Percentiles rank a stretch among this genome's conserved stretches.
These are phyloP conservation scores for Petrolisthes cinctipes DNA, from an alignment of 2,888 invertebrate genomes.

Conservation along the genomic window DNA sequence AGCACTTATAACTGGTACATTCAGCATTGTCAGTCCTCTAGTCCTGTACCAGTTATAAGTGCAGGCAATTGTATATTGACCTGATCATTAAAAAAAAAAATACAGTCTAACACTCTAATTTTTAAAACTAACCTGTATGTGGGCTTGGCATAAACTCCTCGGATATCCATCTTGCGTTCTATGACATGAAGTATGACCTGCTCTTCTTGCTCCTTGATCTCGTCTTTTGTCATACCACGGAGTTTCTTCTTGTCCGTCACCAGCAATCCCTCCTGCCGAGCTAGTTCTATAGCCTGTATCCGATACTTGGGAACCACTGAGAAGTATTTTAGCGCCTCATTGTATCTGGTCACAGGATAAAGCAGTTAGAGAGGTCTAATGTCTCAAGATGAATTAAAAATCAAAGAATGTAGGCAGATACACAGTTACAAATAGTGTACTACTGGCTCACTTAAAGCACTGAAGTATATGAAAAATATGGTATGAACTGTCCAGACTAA, in stretches of 20 bases:
- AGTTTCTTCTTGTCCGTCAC: slow-evolving; percentile 70
- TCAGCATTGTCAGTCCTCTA: no score
- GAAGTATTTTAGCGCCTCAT: slow-evolving; percentile 88
- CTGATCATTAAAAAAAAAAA: not conserved
- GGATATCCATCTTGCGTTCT: slow-evolving; percentile 92
- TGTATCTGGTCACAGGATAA: slow-evolving; percentile 71
- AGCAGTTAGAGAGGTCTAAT: no score
- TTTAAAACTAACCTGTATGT: slow-evolving; percentile 55
- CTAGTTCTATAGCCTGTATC: slow-evolving; percentile 78
- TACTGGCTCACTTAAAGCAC: no score
- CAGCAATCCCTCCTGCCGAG: slow-evolving; percentile 75
- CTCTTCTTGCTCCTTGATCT: slow-evolving; percentile 72
- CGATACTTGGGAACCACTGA: slow-evolving; percentile 89
- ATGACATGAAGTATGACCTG: slow-evolving; percentile 77
- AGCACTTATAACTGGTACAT: no score
- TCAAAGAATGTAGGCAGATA: no score
- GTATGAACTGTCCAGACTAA: no score
- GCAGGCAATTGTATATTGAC: not conserved
- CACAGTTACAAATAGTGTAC: no score
- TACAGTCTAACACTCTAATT: not conserved
- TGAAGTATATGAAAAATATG: no score
- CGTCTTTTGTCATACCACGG: slow-evolving; percentile 68
- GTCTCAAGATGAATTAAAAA: no score
- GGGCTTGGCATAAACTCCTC: slow-evolving; percentile 68
- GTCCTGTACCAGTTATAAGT: no score